Percentiles rank a stretch among this genome's conserved stretches.
Evolutionary conservation across 1,140 invertebrate species (phyloP).

Genomic region (Maconellicoccus hirsutus): DNA sequence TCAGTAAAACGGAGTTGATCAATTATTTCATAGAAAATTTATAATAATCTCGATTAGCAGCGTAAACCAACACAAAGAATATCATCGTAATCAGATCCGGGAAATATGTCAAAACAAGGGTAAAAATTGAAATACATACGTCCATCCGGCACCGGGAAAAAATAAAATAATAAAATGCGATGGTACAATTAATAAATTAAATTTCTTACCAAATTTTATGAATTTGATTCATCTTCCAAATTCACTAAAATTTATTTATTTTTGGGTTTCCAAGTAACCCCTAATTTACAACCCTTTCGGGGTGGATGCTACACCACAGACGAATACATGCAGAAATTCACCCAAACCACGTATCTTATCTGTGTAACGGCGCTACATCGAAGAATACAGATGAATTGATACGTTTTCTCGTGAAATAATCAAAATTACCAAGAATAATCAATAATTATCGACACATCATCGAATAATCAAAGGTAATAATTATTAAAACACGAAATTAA

Average conservation of each 20-base stretch:
- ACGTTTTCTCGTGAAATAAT: background rate
- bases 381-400: background rate
- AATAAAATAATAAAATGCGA: background rate
- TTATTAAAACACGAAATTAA: background rate
- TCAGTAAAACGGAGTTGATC: too few relatives aligned
- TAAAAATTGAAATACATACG: too few relatives aligned
- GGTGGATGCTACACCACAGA: background rate
- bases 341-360: too few relatives aligned
- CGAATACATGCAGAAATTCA: background rate
- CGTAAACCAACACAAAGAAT: too few relatives aligned
- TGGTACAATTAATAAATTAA: background rate
- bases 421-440: background rate
- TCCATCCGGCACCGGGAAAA: too few relatives aligned
- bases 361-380: background rate
- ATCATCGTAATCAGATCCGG: too few relatives aligned
- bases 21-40: too few relatives aligned
- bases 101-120: too few relatives aligned
- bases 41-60: too few relatives aligned
- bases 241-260: background rate
- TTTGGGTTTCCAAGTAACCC: conserved; percentile 1
- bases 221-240: background rate
- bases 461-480: background rate
- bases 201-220: background rate
- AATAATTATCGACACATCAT: background rate
- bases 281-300: background rate